Base-by-base conservation (phyloP, 2,113 vertebrate genomes). In the Rhea americana region DNA sequence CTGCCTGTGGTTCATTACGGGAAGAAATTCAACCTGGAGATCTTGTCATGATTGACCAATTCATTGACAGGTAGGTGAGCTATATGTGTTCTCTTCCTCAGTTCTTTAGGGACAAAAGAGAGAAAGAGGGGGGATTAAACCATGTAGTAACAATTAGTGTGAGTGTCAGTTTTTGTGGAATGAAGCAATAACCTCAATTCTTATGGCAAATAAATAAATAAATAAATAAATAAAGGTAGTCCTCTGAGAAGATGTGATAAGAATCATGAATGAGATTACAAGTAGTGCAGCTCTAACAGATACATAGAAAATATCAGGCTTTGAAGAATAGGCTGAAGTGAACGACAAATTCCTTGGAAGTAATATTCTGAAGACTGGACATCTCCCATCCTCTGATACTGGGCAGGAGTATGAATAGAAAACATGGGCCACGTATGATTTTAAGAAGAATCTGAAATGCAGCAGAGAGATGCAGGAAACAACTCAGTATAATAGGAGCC, bases 11-110 rank as follows among this genome's bases (percentile, higher is more conserved):
- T 25, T 99, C 99, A 2, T 97, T 99, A 50, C 95, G 97, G 80
- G 99, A 99, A 53, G 98, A 99, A 95, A 99, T 99, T 95, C 99
- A 99, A 47, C 99, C 99, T 1, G 99, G 99, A 26, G 99, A 99
- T 83, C 98, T 99, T 12, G 97, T 99, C 90, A 97, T 99, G 55
- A 97, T 99, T 4, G 99, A 99, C 95, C 99, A 99, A 84, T 99
- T 99, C 97, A 99, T 99, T 87, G 99, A 99, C 97, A 97, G 99
- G 99, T 99, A 80, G 95, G 97, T 91, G 22, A 72, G 65, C 50
- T 82, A 35, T 8, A 8, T 22, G 35, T 58, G 16, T 0, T 11
- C 71, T 32, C 18, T 56, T 56, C 28, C 9, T 58, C 55, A 18
- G 11, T 11, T 58, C 39, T 73, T 41, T 10, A 13, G 11, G 14